A percentile compares a stretch with the other conserved stretches of the same genome.
Evolutionary conservation across 1,140 invertebrate genomes (phyloP).

Genomic region (Platorchestia sp.): DNA sequence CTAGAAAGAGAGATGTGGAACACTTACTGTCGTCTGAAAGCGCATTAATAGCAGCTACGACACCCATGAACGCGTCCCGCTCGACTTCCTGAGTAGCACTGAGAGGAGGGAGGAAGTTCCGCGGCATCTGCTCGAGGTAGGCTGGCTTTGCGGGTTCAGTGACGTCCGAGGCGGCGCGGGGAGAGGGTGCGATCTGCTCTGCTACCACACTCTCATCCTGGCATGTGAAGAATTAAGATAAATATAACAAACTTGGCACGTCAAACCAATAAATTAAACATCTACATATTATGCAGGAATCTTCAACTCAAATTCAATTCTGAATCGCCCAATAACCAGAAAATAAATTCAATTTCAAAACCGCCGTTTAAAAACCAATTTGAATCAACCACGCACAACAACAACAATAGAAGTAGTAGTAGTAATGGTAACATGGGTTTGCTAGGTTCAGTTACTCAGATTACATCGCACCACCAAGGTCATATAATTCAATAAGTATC

Average conservation of each 20-base stretch:
- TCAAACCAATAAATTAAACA: not conserved
- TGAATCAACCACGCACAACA: no score
- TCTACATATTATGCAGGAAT: no score
- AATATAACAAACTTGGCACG: not conserved
- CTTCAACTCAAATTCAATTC: no score
- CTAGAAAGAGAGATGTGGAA: not conserved
- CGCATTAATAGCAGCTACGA: not conserved
- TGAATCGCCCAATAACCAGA: no score
- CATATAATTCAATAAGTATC: no score
- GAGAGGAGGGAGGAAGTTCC: not conserved
- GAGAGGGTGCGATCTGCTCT: not conserved
- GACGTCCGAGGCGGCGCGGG: not conserved
- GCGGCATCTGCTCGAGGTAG: not conserved
- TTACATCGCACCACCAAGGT: no score
- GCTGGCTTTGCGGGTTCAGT: slow-evolving; percentile 1
- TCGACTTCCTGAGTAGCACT: not conserved
- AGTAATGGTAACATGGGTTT: no score
- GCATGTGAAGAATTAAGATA: not conserved
- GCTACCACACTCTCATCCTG: not conserved
- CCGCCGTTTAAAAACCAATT: no score
- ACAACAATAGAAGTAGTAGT: no score
- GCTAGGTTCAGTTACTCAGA: no score
- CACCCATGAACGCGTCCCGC: not conserved
- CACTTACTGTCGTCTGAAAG: slow-evolving; percentile 12
- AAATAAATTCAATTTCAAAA: no score